A percentile compares a stretch with the other conserved stretches of the same genome.
Conservation (phyloP, 2,888 invertebrate species). For the Metopia argyrocephala region DNA sequence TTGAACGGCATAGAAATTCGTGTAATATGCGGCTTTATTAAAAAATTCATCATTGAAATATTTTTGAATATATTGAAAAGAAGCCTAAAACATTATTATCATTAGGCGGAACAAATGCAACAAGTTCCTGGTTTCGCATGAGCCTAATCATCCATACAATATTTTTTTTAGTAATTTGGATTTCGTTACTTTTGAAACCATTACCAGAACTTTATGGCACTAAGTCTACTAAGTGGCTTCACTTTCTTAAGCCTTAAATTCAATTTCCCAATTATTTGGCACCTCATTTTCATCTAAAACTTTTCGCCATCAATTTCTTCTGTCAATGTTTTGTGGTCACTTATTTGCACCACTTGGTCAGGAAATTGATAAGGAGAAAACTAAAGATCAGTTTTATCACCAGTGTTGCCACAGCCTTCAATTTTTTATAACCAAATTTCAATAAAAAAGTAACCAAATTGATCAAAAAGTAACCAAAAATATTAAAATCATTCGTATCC, state of each 20-base stretch:
- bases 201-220: not conserved
- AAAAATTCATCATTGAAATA: conserved; percentile 25
- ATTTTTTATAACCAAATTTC: too few relatives aligned
- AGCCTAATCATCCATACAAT: conserved; percentile 25
- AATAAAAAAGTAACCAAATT: too few relatives aligned
- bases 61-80: conserved; percentile 25
- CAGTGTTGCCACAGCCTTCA: too few relatives aligned
- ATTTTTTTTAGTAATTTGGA: conserved; percentile 19
- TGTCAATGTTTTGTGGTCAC: not conserved
- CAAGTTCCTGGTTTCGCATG: not conserved
- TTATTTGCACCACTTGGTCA: not conserved
- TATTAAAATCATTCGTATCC: too few relatives aligned
- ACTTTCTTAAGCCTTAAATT: conserved; percentile 1
- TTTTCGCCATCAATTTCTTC: conserved; percentile 4
- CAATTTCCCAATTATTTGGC: not conserved
- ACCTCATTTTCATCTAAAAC: conserved; percentile 14
- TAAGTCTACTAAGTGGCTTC: conserved; percentile 9
- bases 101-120: conserved; percentile 6
- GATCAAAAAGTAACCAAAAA: too few relatives aligned
- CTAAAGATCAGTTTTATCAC: not conserved
- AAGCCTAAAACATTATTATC: conserved; percentile 13
- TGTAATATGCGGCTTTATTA: conserved; percentile 17
- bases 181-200: not conserved
- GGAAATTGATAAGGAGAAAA: not conserved
- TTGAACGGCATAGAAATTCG: conserved; percentile 19